These are phyloP conservation scores for Notarius quadriscutis DNA, from an alignment of 2,113 vertebrate species.

Conservation along the genomic window DNA sequence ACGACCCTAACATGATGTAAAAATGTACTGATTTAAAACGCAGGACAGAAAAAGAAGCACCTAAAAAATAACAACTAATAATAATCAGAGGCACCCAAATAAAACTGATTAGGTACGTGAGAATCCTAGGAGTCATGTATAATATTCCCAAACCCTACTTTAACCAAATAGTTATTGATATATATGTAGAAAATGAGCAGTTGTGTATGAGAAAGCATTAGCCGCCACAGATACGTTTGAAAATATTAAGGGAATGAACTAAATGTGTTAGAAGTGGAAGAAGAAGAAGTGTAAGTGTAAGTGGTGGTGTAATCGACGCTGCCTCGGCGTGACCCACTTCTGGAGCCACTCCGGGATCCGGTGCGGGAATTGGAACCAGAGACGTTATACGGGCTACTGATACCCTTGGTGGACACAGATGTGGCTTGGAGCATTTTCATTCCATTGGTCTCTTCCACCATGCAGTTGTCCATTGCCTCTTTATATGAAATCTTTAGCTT, in stretches of 20 bases:
- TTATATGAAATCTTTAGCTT: slow-evolving; percentile 98
- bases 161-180: not conserved
- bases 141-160: not conserved
- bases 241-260: not conserved
- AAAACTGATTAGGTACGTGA: not conserved
- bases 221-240: not conserved
- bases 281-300: slow-evolving; percentile 70
- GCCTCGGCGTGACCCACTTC: slow-evolving; percentile 82
- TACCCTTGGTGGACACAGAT: slow-evolving; percentile 91
- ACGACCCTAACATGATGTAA: not conserved
- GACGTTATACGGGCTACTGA: slow-evolving; percentile 95
- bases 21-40: not conserved
- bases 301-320: slow-evolving; percentile 87
- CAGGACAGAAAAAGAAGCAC: not conserved
- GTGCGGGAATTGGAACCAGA: slow-evolving; percentile 86
- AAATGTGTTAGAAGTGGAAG: slow-evolving; percentile 64
- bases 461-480: slow-evolving; percentile 91
- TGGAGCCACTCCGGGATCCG: slow-evolving; percentile 78
- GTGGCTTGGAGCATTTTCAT: slow-evolving; percentile 93
- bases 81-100: not conserved
- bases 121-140: not conserved
- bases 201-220: not conserved
- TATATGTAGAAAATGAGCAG: not conserved
- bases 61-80: not conserved
- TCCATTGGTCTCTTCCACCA: slow-evolving; percentile 93